Base-by-base conservation (phyloP, 2,888 invertebrate genomes). In the Hypselothyrea guttata region DNA sequence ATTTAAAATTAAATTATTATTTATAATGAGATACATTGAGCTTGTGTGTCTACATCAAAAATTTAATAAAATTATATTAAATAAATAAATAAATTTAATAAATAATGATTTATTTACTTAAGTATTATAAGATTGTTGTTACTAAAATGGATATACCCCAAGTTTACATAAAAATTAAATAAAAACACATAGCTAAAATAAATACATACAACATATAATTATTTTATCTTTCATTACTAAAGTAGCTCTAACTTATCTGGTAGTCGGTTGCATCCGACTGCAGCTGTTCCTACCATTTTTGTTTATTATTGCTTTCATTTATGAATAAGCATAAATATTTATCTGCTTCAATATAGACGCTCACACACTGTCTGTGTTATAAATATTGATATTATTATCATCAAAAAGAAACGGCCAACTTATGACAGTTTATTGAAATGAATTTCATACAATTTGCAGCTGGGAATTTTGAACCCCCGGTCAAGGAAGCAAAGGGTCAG, bases 321-420 rank as follows among this genome's bases (percentile, higher is more conserved):
- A 78, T 79, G 66, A 66, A 56, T 67, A 54, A 71, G 44, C 71
- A 77, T 77, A 79, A 83, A 77, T 77, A 83, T 83, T 77, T 77
- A 77, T 83, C 70, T 62, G 65, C 51, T 47, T 44, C 47, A 48
- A 61, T 13, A 47, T 37, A 48, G 16, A 48, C 22, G 12, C 28
- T 38, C 18, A 48, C 11, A 13, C 42, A 54, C 2, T 71, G 52
- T 34, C 13, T 52, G 52, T 37, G 54, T 60, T 66, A 79, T 61
- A 73, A 46, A 75, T 68, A 22, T 64, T 60, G 37, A 47, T 81
- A 83, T 76, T 64, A 70, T 56, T 63, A 84, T 62, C 47, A 33
- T 22, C 22, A 22, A 22, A 22, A 22, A 22, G 22, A 48, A 45
- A 49, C 60, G 22, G 60, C 51, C 75, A 73, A 71, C 54, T 60